A percentile compares a stretch with the other conserved stretches of the same genome.
Evolutionary conservation across 1,140 invertebrate species (phyloP).

Genomic region (Camponotus pennsylvanicus): DNA sequence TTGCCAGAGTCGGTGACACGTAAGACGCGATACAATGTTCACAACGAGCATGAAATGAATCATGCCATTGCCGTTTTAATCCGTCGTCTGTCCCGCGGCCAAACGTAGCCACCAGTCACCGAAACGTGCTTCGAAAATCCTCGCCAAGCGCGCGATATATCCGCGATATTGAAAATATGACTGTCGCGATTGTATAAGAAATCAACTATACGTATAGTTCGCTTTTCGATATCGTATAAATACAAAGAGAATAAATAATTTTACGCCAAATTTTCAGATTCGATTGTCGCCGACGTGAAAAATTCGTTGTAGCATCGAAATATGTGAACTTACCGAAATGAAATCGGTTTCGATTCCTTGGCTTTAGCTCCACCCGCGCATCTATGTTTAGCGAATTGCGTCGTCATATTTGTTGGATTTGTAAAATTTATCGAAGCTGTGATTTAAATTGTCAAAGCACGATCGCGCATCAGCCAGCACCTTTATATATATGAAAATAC

Average conservation of each 20-base stretch:
- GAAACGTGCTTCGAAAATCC: background rate
- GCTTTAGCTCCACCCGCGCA: background rate
- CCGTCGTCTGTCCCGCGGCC: background rate
- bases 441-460: slow-evolving; percentile 21
- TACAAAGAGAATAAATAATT: background rate
- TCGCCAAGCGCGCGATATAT: background rate
- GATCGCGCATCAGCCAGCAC: background rate
- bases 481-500: slow-evolving; percentile 20
- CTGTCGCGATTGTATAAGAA: background rate
- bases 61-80: slow-evolving; percentile 41
- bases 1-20: slow-evolving; percentile 17
- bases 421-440: slow-evolving; percentile 26
- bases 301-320: background rate
- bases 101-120: background rate
- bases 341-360: background rate
- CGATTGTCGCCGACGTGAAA: background rate
- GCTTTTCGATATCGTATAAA: background rate
- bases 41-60: slow-evolving; percentile 20
- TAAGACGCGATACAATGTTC: slow-evolving; percentile 12
- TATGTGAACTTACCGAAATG: slow-evolving; percentile 19
- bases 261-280: background rate
- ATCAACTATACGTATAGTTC: too few relatives aligned
- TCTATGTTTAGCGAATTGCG: slow-evolving; percentile 2
- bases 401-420: background rate
- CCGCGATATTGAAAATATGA: background rate